Percentiles rank a stretch among this genome's conserved stretches.
Conservation (phyloP, 2,888 invertebrate genomes). For the Argyresthia goedartella region DNA sequence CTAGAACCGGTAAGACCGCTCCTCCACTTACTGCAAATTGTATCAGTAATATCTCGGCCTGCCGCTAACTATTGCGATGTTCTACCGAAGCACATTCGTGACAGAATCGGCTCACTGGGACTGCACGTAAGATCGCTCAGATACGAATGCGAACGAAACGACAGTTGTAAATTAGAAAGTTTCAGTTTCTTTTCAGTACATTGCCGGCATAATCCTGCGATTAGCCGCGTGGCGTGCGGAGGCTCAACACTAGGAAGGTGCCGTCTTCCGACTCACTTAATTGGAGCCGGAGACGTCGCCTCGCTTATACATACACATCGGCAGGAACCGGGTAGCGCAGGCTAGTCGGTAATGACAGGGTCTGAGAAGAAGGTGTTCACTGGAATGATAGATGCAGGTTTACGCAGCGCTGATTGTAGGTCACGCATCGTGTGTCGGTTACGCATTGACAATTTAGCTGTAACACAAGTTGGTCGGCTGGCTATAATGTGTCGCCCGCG, state of each 20-base stretch:
- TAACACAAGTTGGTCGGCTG: background rate
- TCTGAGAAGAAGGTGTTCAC: no score
- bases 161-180: slow-evolving; percentile 4
- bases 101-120: no score
- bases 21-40: background rate
- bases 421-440: background rate
- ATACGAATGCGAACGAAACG: no score
- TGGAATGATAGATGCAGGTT: no score
- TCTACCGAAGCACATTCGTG: no score
- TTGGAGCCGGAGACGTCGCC: slow-evolving; percentile 17
- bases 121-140: no score
- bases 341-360: no score
- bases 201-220: slow-evolving; percentile 7
- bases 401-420: background rate
- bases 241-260: slow-evolving; percentile 1
- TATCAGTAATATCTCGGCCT: background rate
- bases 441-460: background rate
- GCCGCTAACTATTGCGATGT: no score
- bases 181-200: slow-evolving; percentile 16
- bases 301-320: background rate
- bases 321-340: no score
- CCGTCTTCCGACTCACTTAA: slow-evolving; percentile 39
- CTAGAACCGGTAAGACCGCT: no score
- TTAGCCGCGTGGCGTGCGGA: slow-evolving; percentile 4
- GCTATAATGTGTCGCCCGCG: background rate